phyloP scores from a whole-genome alignment of 2,113 vertebrate genomes.

The Formicarius rufipectus region DNA sequence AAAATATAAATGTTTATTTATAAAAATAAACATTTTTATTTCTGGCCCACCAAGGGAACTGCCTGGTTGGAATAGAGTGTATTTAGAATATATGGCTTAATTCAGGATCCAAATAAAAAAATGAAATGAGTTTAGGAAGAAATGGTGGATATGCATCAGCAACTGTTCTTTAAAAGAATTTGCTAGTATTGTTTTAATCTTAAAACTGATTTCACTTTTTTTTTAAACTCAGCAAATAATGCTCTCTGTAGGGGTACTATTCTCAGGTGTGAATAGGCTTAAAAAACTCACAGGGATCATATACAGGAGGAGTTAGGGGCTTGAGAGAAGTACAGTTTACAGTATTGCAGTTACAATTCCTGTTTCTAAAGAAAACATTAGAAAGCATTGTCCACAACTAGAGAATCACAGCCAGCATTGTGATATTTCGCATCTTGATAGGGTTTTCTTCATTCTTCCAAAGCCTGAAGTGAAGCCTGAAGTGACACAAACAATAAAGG shows the following conservation, averaged over 20 bases:
- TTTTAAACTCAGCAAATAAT: background rate
- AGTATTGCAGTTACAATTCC: background rate
- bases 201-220: background rate
- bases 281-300: background rate
- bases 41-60: background rate
- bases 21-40: background rate
- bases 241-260: background rate
- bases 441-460: conserved; percentile 39
- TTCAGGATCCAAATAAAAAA: background rate
- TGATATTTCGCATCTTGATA: conserved; percentile 32
- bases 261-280: background rate
- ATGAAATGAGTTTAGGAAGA: background rate
- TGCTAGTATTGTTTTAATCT: background rate
- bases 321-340: background rate
- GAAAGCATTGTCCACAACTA: background rate
- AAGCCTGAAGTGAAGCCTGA: conserved; percentile 8
- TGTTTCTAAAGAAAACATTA: background rate
- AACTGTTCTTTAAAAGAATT: background rate
- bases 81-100: background rate
- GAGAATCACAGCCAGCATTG: conserved; percentile 5
- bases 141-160: background rate
- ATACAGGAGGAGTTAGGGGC: background rate
- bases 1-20: too few relatives aligned
- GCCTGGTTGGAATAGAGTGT: background rate
- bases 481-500: conserved; percentile 38